phyloP scores from a whole-genome alignment of 1,140 invertebrate species.

The Orius laevigatus region DNA sequence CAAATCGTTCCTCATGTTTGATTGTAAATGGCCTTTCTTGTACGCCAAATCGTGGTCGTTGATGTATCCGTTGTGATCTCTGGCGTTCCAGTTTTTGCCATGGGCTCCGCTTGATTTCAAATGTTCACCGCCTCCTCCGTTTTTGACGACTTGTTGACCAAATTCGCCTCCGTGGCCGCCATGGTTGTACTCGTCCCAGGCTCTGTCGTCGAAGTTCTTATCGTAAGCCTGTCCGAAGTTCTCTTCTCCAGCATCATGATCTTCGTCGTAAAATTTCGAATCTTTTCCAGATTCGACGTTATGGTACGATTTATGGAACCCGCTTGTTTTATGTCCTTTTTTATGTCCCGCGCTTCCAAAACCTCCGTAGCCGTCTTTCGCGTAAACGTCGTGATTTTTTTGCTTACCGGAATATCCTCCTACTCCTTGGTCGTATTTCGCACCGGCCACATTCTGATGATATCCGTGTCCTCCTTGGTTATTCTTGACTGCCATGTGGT shows the following conservation, averaged over 20 bases:
- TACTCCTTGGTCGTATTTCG: not conserved
- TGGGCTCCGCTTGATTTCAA: conserved; percentile 1
- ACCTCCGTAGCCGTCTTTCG: conserved; percentile 6
- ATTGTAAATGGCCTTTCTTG: not conserved
- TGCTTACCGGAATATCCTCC: not conserved
- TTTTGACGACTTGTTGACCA: not conserved
- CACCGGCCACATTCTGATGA: not conserved
- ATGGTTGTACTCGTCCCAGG: not conserved
- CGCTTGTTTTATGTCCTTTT: conserved; percentile 48
- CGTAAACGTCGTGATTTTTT: not conserved
- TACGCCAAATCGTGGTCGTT: conserved; percentile 1
- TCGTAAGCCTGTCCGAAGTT: conserved; percentile 8
- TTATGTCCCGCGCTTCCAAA: conserved; percentile 28
- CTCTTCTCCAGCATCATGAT: conserved; percentile 36
- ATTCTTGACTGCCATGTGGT: not conserved
- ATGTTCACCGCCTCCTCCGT: not conserved
- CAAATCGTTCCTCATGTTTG: not conserved
- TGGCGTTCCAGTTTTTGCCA: not conserved
- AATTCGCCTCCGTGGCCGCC: not conserved
- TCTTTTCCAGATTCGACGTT: conserved; percentile 60
- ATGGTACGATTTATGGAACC: conserved; percentile 51
- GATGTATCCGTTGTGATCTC: conserved; percentile 4
- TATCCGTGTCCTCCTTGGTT: not conserved
- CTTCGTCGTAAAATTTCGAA: conserved; percentile 52
- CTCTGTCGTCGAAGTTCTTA: conserved; percentile 1